Evolutionary conservation across 2,113 vertebrate genomes (phyloP).

Genomic region (Conger conger): DNA sequence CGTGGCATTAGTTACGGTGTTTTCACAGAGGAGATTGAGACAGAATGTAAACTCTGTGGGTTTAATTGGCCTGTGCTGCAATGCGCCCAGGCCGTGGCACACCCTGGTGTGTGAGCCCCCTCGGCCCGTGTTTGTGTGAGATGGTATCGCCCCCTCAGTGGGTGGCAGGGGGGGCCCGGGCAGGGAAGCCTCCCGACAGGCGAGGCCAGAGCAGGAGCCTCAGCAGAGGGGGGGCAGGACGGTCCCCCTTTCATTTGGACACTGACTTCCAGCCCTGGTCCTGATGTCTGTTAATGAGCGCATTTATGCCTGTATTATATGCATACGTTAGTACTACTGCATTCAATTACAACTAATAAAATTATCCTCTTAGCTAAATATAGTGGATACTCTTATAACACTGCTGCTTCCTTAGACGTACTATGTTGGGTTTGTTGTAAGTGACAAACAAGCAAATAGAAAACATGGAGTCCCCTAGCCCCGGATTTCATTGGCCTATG

Average conservation of each 20-base stretch:
- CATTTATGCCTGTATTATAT: too few species aligned
- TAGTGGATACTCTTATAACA: too few species aligned
- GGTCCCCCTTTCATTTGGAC: background rate
- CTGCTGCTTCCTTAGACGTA: too few species aligned
- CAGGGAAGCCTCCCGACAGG: slow-evolving; percentile 15
- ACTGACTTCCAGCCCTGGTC: background rate
- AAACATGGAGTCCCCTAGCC: too few species aligned
- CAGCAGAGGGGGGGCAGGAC: background rate
- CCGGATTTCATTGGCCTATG: too few species aligned
- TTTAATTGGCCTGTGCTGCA: slow-evolving; percentile 15
- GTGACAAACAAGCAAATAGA: too few species aligned
- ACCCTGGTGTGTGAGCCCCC: slow-evolving; percentile 5
- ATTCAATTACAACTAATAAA: too few species aligned
- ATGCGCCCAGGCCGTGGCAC: background rate
- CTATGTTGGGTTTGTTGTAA: too few species aligned
- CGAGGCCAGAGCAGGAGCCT: slow-evolving; percentile 30
- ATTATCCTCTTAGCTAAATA: too few species aligned
- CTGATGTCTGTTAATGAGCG: background rate
- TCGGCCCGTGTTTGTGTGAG: slow-evolving; percentile 40
- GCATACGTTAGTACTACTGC: too few species aligned
- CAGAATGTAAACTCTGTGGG: slow-evolving; percentile 11
- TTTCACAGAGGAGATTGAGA: slow-evolving; percentile 30
- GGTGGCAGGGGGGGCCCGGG: slow-evolving; percentile 43
- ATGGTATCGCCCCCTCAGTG: slow-evolving; percentile 47
- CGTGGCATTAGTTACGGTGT: slow-evolving; percentile 4